These are phyloP conservation scores for Steinernema khuongi DNA, from an alignment of 1,140 invertebrate species.

Conservation along the genomic window DNA sequence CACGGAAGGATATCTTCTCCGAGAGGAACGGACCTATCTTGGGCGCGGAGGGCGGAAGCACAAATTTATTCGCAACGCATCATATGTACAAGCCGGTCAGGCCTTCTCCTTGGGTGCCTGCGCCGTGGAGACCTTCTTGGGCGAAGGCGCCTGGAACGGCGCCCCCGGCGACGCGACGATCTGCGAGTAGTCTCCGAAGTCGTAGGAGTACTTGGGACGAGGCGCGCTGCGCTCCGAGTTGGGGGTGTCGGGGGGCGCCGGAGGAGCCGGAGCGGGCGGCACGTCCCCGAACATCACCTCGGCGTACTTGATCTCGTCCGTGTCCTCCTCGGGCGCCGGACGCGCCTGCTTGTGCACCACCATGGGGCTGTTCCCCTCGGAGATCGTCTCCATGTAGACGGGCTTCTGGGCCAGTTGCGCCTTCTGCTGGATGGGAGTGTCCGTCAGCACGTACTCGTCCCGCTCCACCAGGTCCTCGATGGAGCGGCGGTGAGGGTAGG, in stretches of 20 bases:
- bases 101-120: no score
- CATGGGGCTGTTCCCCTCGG: neutral
- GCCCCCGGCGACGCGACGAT: neutral
- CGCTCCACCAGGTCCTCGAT: neutral
- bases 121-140: neutral
- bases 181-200: slow-evolving; percentile 1
- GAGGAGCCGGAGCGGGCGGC: neutral
- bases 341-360: neutral
- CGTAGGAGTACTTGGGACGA: neutral
- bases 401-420: neutral
- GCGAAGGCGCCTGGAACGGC: neutral
- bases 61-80: neutral
- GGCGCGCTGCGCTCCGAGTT: neutral
- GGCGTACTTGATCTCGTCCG: neutral
- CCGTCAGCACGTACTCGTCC: neutral
- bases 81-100: neutral
- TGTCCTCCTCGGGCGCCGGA: neutral
- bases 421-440: neutral
- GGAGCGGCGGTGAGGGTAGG: neutral
- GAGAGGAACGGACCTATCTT: neutral
- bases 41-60: neutral
- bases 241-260: neutral
- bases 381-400: slow-evolving; percentile 4
- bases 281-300: neutral
- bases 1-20: neutral